Base-by-base conservation (phyloP, 2,888 invertebrate species). In the Glaucopsyche alexis region DNA sequence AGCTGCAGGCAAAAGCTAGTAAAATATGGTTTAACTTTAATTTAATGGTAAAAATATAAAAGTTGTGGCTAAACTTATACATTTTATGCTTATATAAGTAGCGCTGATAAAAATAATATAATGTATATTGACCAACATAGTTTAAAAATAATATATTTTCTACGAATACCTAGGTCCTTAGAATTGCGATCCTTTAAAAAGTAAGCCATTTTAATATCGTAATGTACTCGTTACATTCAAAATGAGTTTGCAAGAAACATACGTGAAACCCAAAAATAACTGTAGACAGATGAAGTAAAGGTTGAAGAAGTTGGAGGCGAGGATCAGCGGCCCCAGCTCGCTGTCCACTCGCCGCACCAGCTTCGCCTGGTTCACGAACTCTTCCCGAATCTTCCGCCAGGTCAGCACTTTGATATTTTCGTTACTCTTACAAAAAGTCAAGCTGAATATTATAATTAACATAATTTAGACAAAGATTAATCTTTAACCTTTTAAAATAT, bases 271-370 rank as follows among this genome's bases (percentile, higher is more conserved):
- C 79, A 95, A 91, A 81, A 95, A 96, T 19, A 96, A 87, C 78
- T 96, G 95, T 73, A 95, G 91, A 75, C 96, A 95, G 74, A 96
- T 95, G 80, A 96, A 96, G 81, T 95, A 96, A 76, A 96, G 94
- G 81, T 96, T 95, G 77, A 94, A 95, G 8, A 94, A 91, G 77
- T 95, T 95, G 0, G 96, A 95, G 0, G 96, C 82, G 0, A 95
- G 80, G 4, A 96, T 92, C 72, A 96, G 85, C 11, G 90, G 87
- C 0, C 95, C 94, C 19, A 96, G 84, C 40, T 93, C 87, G 0
- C 87, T 82, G 78, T 96, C 95, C 73, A 95, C 90, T 8, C 86
- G 88, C 65, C 93, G 87, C 0, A 95, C 94, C 13, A 96, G 82
- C 73, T 92, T 89, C 0, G 94, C 93, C 65, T 96, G 89, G 74